phyloP scores from a whole-genome alignment of 2,888 invertebrate genomes.

The Stenotaenia linearis region DNA sequence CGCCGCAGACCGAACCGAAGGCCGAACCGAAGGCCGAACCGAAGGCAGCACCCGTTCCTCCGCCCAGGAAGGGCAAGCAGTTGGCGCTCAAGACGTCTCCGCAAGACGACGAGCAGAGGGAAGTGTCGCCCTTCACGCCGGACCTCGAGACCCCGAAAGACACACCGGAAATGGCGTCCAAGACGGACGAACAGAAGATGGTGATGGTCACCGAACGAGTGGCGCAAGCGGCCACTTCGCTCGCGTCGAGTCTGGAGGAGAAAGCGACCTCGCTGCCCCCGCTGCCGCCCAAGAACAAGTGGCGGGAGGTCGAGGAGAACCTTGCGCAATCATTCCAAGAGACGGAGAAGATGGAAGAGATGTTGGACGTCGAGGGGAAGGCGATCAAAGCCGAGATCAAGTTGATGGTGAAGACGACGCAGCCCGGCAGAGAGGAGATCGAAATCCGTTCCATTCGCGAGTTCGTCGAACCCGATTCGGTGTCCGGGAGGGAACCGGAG shows the following conservation, averaged over 20 bases:
- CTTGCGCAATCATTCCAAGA: conserved; percentile 33
- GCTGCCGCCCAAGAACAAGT: background rate
- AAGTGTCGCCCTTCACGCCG: conserved; percentile 32
- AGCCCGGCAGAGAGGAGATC: conserved; percentile 52
- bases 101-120: conserved; percentile 34
- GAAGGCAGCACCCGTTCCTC: background rate
- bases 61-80: conserved; percentile 34
- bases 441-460: conserved; percentile 52
- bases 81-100: conserved; percentile 33
- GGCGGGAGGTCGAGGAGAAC: conserved; percentile 30
- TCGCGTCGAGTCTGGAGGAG: conserved; percentile 36
- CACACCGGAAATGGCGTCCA: conserved; percentile 36
- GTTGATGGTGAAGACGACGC: conserved; percentile 52
- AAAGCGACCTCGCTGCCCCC: background rate
- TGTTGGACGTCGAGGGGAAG: conserved; percentile 35
- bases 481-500: background rate
- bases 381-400: conserved; percentile 51
- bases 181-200: conserved; percentile 37
- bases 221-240: conserved; percentile 36
- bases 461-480: conserved; percentile 41
- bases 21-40: background rate
- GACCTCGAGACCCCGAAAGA: conserved; percentile 37
- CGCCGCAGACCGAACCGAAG: background rate
- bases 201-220: conserved; percentile 37
- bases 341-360: conserved; percentile 27